phyloP scores from a whole-genome alignment of 2,888 invertebrate species.

The Polietes domitor region DNA sequence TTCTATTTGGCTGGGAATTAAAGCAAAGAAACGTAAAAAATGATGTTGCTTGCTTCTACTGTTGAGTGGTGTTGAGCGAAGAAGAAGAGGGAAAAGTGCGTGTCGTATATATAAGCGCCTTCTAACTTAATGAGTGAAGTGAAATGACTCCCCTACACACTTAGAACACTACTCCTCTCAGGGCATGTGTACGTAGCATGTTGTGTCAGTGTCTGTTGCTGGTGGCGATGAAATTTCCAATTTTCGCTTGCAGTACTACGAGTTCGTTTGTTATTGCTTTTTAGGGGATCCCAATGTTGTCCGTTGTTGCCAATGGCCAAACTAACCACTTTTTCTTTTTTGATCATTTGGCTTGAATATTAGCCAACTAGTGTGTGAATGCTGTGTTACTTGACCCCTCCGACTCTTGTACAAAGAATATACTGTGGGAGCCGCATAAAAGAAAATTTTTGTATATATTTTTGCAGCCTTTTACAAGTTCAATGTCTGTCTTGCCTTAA shows the following conservation, averaged over 20 bases:
- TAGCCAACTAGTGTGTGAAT: no score
- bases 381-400: no score
- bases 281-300: conserved; percentile 13
- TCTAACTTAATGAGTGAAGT: conserved; percentile 7
- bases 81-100: conserved; percentile 24
- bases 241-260: not conserved
- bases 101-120: conserved; percentile 46
- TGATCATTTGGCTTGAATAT: conserved; percentile 11
- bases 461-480: conserved; percentile 37
- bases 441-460: no score
- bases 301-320: conserved; percentile 31
- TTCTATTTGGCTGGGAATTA: conserved; percentile 21
- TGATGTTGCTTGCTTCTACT: not conserved
- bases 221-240: not conserved
- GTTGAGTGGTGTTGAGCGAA: conserved; percentile 22
- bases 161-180: not conserved
- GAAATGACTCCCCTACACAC: conserved; percentile 8
- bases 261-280: not conserved
- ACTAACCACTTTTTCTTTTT: conserved; percentile 10
- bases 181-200: conserved; percentile 30
- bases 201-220: conserved; percentile 36
- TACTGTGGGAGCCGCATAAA: no score
- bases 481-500: conserved; percentile 63
- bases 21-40: conserved; percentile 9
- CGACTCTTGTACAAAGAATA: no score